Conservation (phyloP, 1,140 invertebrate species). For the Caenorhabditis latens region DNA sequence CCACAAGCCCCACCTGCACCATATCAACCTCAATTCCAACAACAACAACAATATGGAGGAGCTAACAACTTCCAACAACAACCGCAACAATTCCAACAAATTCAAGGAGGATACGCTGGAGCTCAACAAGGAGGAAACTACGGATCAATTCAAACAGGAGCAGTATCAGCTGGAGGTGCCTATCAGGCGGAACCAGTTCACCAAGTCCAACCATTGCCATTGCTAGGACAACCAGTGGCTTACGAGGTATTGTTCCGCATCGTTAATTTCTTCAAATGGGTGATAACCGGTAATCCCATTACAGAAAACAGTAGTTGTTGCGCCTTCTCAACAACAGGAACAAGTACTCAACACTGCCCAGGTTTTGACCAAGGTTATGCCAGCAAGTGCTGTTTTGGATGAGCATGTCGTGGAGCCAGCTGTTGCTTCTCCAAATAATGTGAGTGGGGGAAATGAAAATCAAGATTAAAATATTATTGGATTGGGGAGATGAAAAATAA, state of each 20-base stretch:
- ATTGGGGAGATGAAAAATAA: too few relatives aligned
- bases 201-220: slow-evolving; percentile 37
- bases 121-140: background rate
- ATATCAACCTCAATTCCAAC: background rate
- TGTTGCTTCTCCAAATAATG: slow-evolving; percentile 5
- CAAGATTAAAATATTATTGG: background rate
- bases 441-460: background rate
- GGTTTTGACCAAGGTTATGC: slow-evolving; percentile 46
- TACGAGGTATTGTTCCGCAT: slow-evolving; percentile 41
- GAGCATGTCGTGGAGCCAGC: slow-evolving; percentile 28
- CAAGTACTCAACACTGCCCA: slow-evolving; percentile 18
- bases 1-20: slow-evolving; percentile 39
- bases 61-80: background rate
- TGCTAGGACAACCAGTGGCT: slow-evolving; percentile 43
- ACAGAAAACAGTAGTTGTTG: slow-evolving; percentile 20
- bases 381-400: slow-evolving; percentile 44
- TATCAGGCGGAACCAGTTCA: slow-evolving; percentile 26
- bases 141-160: slow-evolving; percentile 22
- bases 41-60: slow-evolving; percentile 9
- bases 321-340: slow-evolving; percentile 40
- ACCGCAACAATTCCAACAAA: slow-evolving; percentile 19
- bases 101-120: slow-evolving; percentile 13
- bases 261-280: slow-evolving; percentile 35
- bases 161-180: slow-evolving; percentile 21
- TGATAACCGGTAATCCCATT: slow-evolving; percentile 22